Conservation (phyloP, 2,888 invertebrate genomes). For the Troglohyphantes excavatus region DNA sequence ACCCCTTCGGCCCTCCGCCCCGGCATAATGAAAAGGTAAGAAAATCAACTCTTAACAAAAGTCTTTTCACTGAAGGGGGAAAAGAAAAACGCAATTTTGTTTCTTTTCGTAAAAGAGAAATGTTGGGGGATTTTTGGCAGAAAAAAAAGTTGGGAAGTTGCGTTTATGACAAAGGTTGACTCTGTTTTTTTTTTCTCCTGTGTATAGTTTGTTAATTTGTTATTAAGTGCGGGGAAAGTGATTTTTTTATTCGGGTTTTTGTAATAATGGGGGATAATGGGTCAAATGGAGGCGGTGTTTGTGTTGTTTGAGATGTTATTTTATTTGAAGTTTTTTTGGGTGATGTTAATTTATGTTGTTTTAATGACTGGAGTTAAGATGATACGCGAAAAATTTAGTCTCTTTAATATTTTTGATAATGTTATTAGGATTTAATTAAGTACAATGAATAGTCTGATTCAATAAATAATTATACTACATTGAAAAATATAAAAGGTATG, state of each 20-base stretch:
- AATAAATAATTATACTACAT: too few species aligned
- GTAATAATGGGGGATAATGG: neutral
- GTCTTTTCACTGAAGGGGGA: slow-evolving; percentile 15
- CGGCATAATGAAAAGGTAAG: slow-evolving; percentile 56
- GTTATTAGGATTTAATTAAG: too few species aligned
- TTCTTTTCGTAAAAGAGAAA: neutral
- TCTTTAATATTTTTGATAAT: too few species aligned
- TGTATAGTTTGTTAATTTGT: neutral
- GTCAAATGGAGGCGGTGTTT: neutral
- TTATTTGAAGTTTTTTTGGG: neutral
- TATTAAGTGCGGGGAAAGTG: slow-evolving; percentile 8
- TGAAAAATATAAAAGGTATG: too few species aligned
- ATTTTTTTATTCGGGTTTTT: neutral
- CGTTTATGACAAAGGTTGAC: neutral
- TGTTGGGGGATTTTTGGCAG: neutral
- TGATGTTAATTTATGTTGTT: too few species aligned
- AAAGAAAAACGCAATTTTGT: slow-evolving; percentile 12
- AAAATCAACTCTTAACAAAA: slow-evolving; percentile 61
- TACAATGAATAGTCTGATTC: too few species aligned
- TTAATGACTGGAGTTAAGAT: too few species aligned
- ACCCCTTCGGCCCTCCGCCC: slow-evolving; percentile 23
- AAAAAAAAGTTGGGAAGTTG: neutral
- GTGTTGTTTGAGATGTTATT: neutral
- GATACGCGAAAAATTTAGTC: too few species aligned
- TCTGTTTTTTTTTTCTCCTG: neutral